These are phyloP conservation scores for Trimorus sp. DNA, from an alignment of 2,888 invertebrate species.

Conservation along the genomic window DNA sequence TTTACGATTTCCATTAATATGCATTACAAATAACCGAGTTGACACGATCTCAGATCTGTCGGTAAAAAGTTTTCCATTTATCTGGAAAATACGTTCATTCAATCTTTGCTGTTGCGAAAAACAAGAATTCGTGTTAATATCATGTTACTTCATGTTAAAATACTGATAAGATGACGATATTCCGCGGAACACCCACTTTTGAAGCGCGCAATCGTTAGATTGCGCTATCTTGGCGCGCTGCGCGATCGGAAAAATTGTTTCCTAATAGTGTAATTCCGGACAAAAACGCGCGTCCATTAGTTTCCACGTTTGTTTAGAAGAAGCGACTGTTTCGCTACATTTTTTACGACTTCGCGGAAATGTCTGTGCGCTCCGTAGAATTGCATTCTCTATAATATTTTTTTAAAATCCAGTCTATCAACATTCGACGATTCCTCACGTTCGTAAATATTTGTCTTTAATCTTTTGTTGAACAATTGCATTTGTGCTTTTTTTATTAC, in stretches of 20 bases:
- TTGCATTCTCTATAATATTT: constrained; percentile 29
- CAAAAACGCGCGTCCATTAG: neutral
- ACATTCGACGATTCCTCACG: constrained; percentile 30
- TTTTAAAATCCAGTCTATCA: constrained; percentile 35
- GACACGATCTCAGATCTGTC: constrained; percentile 20
- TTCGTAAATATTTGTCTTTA: constrained; percentile 41
- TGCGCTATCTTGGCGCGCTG: too few relatives aligned
- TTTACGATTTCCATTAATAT: constrained; percentile 43
- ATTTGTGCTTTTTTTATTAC: constrained; percentile 34
- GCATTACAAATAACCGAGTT: constrained; percentile 30
- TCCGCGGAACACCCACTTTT: too few relatives aligned
- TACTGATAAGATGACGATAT: too few relatives aligned
- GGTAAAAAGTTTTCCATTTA: constrained; percentile 16
- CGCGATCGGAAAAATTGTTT: neutral
- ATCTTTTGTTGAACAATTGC: constrained; percentile 41
- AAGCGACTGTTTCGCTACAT: constrained; percentile 11
- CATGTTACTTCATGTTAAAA: too few relatives aligned
- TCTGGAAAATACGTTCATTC: constrained; percentile 14
- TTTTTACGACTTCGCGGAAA: constrained; percentile 29
- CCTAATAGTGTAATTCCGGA: neutral
- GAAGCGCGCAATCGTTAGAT: too few relatives aligned
- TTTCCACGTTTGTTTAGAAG: constrained; percentile 27
- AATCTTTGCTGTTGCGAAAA: neutral
- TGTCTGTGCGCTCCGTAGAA: constrained; percentile 8
- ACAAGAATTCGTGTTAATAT: too few relatives aligned